These are phyloP conservation scores for Calycopis cecrops DNA, from an alignment of 1,140 invertebrate species.

Conservation along the genomic window DNA sequence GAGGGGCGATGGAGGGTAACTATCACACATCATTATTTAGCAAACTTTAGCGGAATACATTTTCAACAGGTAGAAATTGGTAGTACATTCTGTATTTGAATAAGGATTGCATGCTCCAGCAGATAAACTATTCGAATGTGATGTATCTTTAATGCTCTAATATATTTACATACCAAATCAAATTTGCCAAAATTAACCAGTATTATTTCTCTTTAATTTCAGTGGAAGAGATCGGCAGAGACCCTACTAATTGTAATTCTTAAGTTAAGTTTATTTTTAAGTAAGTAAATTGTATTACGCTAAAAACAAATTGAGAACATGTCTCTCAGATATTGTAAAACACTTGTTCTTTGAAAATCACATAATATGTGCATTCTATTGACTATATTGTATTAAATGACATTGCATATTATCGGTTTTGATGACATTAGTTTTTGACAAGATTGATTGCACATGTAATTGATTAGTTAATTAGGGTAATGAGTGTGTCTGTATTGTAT, in stretches of 20 bases:
- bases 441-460: conserved; percentile 2
- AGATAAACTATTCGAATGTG: too few relatives aligned
- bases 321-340: conserved; percentile 1
- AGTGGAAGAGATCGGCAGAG: conserved; percentile 73
- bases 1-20: conserved; percentile 77
- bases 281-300: conserved; percentile 10
- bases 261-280: conserved; percentile 14
- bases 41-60: neutral
- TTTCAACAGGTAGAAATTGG: too few relatives aligned
- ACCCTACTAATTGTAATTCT: conserved; percentile 49
- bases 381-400: neutral
- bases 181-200: conserved; percentile 2
- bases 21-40: neutral
- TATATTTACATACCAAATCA: too few relatives aligned
- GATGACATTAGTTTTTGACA: neutral
- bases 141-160: too few relatives aligned
- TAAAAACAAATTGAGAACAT: neutral
- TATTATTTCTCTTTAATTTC: conserved; percentile 41
- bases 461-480: neutral
- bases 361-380: conserved; percentile 6
- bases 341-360: neutral
- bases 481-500: too few relatives aligned
- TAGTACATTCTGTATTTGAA: too few relatives aligned
- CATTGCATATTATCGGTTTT: neutral
- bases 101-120: too few relatives aligned